Evolutionary conservation across 2,113 vertebrate genomes (phyloP), one percentile per base, ranked within the genome.

Genomic region (Spizaetus ornatus): DNA sequence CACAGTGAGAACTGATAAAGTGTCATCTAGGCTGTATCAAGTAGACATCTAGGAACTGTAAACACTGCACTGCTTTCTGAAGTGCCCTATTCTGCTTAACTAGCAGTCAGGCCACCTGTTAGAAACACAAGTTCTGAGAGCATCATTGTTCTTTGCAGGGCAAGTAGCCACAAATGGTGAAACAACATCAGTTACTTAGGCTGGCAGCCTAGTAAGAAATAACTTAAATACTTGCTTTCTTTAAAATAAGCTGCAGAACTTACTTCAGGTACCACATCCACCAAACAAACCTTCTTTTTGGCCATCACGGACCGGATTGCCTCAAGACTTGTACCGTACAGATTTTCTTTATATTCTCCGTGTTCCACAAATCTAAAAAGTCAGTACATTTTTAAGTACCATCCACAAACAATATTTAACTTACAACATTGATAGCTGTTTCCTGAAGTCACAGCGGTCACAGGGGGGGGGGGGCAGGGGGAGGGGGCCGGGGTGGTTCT

Each of bases 251-350:
- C 32, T 62, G 82, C 67, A 66, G 82, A 80, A 98, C 98, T 98
- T 92, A 99, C 99, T 97, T 99, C 99, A 31, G 99, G 99, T 31
- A 99, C 99, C 74, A 99, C 98, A 65, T 99, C 99, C 98, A 99
- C 98, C 94, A 99, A 92, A 96, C 99, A 99, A 59, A 98, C 97
- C 97, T 99, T 99, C 97, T 98, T 99, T 88, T 98, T 98, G 94
- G 98, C 98, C 98, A 99, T 96, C 74, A 99, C 98, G 6, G 97
- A 97, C 19, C 98, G 98, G 88, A 99, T 99, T 79, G 99, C 99
- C 69, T 99, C 99, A 85, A 99, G 97, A 86, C 99, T 99, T 79
- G 99, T 99, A 32, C 99, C 99, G 1, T 99, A 99, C 55, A 99
- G 97, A 71, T 99, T 99, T 31, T 99, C 99, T 80, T 99, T 99